A percentile compares a stretch with the other conserved stretches of the same genome.
Conservation (phyloP, 2,888 invertebrate genomes). For the Diaperis boleti region DNA sequence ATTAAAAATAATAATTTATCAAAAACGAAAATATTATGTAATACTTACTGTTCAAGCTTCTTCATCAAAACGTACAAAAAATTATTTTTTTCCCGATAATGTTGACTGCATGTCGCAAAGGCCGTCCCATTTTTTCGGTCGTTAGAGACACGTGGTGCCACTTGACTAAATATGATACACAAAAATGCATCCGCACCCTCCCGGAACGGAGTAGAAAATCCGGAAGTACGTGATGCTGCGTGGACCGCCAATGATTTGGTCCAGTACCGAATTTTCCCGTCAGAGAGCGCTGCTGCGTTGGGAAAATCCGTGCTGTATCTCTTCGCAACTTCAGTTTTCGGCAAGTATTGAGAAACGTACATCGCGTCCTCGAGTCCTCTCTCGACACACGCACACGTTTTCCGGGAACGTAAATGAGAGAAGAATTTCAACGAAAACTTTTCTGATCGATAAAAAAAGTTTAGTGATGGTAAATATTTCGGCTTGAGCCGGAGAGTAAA, state of each 20-base stretch:
- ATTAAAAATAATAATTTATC: too few species aligned
- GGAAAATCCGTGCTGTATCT: conserved; percentile 44
- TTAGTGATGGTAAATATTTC: conserved; percentile 20
- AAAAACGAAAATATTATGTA: too few species aligned
- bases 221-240: conserved; percentile 41
- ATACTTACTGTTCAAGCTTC: too few species aligned
- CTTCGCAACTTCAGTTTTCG: conserved; percentile 45
- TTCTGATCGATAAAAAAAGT: conserved; percentile 8
- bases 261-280: conserved; percentile 33
- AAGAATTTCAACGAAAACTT: background rate
- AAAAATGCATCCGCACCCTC: conserved; percentile 34
- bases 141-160: conserved; percentile 25
- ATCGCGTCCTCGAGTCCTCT: conserved; percentile 8
- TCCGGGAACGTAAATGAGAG: conserved; percentile 22
- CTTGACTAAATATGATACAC: conserved; percentile 10
- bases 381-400: conserved; percentile 30
- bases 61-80: too few species aligned
- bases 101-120: background rate
- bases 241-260: conserved; percentile 37
- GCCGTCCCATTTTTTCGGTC: conserved; percentile 2
- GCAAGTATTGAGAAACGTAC: conserved; percentile 35
- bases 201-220: conserved; percentile 35
- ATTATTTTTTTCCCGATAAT: background rate
- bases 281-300: conserved; percentile 43
- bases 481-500: background rate